Conservation (phyloP, 1,140 invertebrate species). For the Hyles vespertilio region DNA sequence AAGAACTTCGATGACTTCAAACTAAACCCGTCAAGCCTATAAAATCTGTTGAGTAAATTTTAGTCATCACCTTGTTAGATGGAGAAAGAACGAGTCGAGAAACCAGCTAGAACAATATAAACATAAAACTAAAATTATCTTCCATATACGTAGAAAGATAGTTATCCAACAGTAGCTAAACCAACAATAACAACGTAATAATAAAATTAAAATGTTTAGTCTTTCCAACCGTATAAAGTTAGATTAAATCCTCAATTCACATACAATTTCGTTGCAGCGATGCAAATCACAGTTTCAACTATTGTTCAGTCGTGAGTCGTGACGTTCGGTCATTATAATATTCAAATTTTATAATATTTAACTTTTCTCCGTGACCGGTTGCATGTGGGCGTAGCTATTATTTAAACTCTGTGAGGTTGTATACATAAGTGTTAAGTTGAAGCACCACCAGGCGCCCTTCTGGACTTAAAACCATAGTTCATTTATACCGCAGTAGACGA, state of each 20-base stretch:
- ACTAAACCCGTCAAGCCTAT: too few species aligned
- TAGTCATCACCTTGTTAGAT: too few species aligned
- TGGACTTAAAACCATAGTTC: too few species aligned
- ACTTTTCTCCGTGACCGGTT: slow-evolving; percentile 12
- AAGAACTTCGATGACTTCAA: too few species aligned
- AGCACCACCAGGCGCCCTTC: neutral
- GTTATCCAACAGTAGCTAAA: too few species aligned
- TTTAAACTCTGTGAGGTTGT: slow-evolving; percentile 5
- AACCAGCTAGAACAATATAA: too few species aligned
- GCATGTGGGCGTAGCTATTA: slow-evolving; percentile 14
- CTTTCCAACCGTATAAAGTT: neutral
- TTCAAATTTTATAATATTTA: slow-evolving; percentile 29
- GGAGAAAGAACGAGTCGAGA: too few species aligned
- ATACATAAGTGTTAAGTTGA: slow-evolving; percentile 4
- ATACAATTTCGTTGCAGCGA: slow-evolving; percentile 23
- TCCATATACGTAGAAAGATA: too few species aligned
- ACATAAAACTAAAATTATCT: too few species aligned
- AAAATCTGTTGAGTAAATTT: too few species aligned
- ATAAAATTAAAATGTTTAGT: slow-evolving; percentile 3
- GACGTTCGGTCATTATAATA: slow-evolving; percentile 27
- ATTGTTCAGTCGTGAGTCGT: slow-evolving; percentile 22
- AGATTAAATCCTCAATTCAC: slow-evolving; percentile 21
- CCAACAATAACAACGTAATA: neutral
- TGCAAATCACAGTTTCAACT: slow-evolving; percentile 24
- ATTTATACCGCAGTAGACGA: too few species aligned